Percentiles rank a stretch among this genome's conserved stretches.
phyloP scores from a whole-genome alignment of 2,888 invertebrate species.

The Exephanes ischioxanthus region DNA sequence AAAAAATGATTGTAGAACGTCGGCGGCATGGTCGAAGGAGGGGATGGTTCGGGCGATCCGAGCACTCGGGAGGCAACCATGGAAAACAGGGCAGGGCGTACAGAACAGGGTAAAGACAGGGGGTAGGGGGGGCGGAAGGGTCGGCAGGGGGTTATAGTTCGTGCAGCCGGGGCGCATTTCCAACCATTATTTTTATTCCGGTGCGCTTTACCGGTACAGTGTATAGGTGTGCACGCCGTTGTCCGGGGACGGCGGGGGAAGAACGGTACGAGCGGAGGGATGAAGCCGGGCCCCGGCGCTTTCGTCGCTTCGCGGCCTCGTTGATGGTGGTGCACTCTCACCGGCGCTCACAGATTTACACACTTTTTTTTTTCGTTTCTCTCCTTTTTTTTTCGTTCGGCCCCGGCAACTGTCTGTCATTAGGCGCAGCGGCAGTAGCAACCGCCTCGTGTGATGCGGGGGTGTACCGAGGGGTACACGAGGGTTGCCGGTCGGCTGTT shows the following conservation, averaged over 20 bases:
- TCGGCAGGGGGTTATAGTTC: slow-evolving; percentile 24
- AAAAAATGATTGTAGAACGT: slow-evolving; percentile 76
- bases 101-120: slow-evolving; percentile 42
- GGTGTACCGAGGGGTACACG: slow-evolving; percentile 52
- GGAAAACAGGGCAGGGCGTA: slow-evolving; percentile 37
- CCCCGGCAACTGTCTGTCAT: slow-evolving; percentile 84
- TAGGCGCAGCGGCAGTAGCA: slow-evolving; percentile 79
- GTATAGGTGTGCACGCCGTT: slow-evolving; percentile 37
- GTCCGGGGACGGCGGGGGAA: slow-evolving; percentile 18
- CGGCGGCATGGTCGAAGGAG: slow-evolving; percentile 21
- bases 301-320: slow-evolving; percentile 67
- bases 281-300: slow-evolving; percentile 58
- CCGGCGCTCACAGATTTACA: slow-evolving; percentile 79
- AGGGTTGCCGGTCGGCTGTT: slow-evolving; percentile 57
- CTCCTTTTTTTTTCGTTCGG: slow-evolving; percentile 62
- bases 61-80: slow-evolving; percentile 33
- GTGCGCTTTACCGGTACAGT: slow-evolving; percentile 79
- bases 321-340: slow-evolving; percentile 69
- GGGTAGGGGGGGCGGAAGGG: background rate
- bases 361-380: slow-evolving; percentile 75
- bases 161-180: slow-evolving; percentile 75
- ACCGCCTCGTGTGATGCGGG: slow-evolving; percentile 65
- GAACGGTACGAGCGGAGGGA: slow-evolving; percentile 45
- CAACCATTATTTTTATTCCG: slow-evolving; percentile 82
- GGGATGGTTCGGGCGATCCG: slow-evolving; percentile 49